A percentile compares a stretch with the other conserved stretches of the same genome.
phyloP scores from a whole-genome alignment of 2,888 invertebrate species.

The Hypercompe scribonia region DNA sequence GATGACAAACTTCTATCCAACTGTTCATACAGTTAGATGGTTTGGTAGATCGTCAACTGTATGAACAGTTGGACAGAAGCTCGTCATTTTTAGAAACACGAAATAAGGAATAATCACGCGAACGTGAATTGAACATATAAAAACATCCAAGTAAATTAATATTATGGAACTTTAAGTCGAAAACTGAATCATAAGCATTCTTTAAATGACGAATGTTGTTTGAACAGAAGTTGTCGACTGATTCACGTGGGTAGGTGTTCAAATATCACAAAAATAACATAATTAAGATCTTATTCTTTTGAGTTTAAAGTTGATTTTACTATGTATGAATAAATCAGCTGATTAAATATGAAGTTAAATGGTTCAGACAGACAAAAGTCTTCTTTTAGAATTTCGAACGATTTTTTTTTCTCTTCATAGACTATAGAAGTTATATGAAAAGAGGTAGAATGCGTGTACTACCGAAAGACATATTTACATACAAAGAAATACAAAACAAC shows the following conservation, averaged over 20 bases:
- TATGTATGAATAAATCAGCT: constrained; percentile 36
- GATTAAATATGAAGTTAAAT: constrained; percentile 40
- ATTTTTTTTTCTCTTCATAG: not conserved
- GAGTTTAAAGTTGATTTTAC: constrained; percentile 6
- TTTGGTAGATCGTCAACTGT: too few species aligned
- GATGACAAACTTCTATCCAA: too few species aligned
- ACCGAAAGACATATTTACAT: too few species aligned
- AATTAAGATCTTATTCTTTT: constrained; percentile 13
- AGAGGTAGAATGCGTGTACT: too few species aligned
- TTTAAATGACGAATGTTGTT: constrained; percentile 32
- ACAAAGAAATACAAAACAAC: too few species aligned
- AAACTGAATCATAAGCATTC: constrained; percentile 29
- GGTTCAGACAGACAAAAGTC: constrained; percentile 24
- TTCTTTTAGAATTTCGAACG: constrained; percentile 5
- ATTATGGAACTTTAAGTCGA: not conserved
- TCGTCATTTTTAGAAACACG: too few species aligned
- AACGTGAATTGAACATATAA: not conserved
- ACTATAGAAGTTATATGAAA: too few species aligned
- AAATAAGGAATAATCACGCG: not conserved
- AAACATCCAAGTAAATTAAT: not conserved
- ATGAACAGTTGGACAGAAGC: too few species aligned
- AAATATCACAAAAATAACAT: constrained; percentile 14
- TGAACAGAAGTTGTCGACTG: constrained; percentile 36
- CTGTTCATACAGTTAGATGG: too few species aligned
- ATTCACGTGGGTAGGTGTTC: constrained; percentile 30